A percentile compares a stretch with the other conserved stretches of the same genome.
Evolutionary conservation across 1,140 invertebrate genomes (phyloP).

Genomic region (Drosophila lowei): DNA sequence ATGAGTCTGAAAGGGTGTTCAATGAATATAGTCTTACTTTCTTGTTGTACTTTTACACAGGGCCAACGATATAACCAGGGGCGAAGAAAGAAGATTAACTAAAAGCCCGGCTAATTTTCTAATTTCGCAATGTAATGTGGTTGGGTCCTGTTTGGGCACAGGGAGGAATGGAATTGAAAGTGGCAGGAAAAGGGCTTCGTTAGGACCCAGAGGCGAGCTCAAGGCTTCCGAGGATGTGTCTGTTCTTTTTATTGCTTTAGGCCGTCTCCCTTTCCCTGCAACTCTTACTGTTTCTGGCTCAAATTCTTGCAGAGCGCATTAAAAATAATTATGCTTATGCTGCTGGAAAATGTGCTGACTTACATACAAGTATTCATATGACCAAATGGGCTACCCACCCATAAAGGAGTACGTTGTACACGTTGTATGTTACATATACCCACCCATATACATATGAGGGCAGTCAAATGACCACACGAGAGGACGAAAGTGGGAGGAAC

Average conservation of each 20-base stretch:
- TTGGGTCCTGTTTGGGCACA: slow-evolving; percentile 14
- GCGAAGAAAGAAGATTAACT: slow-evolving; percentile 13
- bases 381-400: slow-evolving; percentile 13
- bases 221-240: slow-evolving; percentile 35
- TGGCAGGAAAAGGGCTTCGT: neutral
- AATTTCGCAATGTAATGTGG: slow-evolving; percentile 46
- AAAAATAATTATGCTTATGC: slow-evolving; percentile 76
- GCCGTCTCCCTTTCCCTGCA: slow-evolving; percentile 3
- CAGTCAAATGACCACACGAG: slow-evolving; percentile 21
- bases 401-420: slow-evolving; percentile 7
- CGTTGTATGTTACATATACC: neutral
- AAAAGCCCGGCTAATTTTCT: slow-evolving; percentile 52
- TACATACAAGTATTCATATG: slow-evolving; percentile 40
- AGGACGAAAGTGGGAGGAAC: slow-evolving; percentile 16
- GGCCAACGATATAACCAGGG: slow-evolving; percentile 8
- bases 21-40: neutral
- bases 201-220: too few relatives aligned
- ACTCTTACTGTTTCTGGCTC: slow-evolving; percentile 17
- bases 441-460: slow-evolving; percentile 1
- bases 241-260: slow-evolving; percentile 29
- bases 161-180: neutral
- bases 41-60: neutral
- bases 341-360: slow-evolving; percentile 64
- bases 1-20: too few relatives aligned
- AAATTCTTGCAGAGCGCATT: slow-evolving; percentile 63